phyloP scores from a whole-genome alignment of 2,797 vertebrate genomes.

The Cuculus canorus region DNA sequence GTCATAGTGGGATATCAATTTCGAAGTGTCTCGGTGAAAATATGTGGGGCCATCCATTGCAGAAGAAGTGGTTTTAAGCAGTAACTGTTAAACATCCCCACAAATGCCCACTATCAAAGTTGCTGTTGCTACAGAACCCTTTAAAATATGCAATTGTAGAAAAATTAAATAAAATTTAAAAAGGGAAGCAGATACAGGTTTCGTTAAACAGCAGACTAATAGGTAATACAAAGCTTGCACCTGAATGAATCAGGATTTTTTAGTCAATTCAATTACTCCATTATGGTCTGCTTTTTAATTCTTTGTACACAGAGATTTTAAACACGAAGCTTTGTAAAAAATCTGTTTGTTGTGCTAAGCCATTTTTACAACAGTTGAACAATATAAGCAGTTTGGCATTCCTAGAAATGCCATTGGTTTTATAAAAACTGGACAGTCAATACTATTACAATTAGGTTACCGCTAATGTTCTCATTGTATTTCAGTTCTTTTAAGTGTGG shows the following conservation, averaged over 20 bases:
- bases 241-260: background rate
- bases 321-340: background rate
- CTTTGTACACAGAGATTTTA: background rate
- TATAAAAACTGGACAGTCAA: slow-evolving; percentile 7
- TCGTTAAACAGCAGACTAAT: background rate
- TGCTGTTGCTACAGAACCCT: background rate
- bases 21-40: slow-evolving; percentile 51
- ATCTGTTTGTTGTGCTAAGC: background rate
- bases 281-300: background rate
- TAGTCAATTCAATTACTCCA: background rate
- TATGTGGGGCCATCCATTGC: slow-evolving; percentile 49
- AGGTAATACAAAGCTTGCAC: background rate
- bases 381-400: slow-evolving; percentile 16
- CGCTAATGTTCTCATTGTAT: slow-evolving; percentile 15
- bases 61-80: slow-evolving; percentile 58
- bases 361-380: background rate
- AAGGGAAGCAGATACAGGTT: background rate
- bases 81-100: background rate
- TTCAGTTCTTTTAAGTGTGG: slow-evolving; percentile 10
- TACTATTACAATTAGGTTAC: background rate
- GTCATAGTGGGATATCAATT: slow-evolving; percentile 44
- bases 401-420: slow-evolving; percentile 26
- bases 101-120: background rate
- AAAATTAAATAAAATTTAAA: background rate
- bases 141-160: background rate